These are phyloP conservation scores for Epiblema foenella DNA, from an alignment of 2,888 invertebrate species.

Conservation along the genomic window DNA sequence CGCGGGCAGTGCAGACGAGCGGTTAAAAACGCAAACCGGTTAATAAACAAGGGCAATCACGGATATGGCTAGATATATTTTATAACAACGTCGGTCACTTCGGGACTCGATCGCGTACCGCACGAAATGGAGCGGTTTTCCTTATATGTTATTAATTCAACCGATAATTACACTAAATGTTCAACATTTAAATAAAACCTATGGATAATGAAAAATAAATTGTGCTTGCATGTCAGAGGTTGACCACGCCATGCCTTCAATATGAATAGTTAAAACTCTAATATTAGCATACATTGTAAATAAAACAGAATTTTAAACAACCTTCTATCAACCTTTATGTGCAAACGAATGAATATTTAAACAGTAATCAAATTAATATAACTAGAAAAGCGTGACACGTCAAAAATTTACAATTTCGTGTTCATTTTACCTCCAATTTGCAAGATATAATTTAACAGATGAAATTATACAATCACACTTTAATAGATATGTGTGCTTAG, in stretches of 20 bases:
- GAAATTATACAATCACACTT: background rate
- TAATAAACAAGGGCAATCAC: too few relatives aligned
- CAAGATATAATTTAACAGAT: background rate
- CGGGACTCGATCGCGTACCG: background rate
- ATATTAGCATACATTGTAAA: conserved; percentile 21
- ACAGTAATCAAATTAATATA: conserved; percentile 19
- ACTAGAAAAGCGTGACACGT: conserved; percentile 14
- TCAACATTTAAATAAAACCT: conserved; percentile 6
- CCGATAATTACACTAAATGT: background rate
- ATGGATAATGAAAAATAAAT: conserved; percentile 16
- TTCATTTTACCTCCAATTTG: background rate
- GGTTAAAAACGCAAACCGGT: conserved; percentile 34
- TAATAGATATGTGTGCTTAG: background rate
- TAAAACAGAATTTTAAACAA: conserved; percentile 18
- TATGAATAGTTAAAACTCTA: conserved; percentile 29
- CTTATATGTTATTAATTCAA: conserved; percentile 6
- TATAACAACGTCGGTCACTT: too few relatives aligned
- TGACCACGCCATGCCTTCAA: conserved; percentile 5
- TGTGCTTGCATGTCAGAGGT: conserved; percentile 16
- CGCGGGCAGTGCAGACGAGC: conserved; percentile 48
- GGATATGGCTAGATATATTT: too few relatives aligned
- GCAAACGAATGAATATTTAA: conserved; percentile 19
- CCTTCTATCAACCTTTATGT: conserved; percentile 12
- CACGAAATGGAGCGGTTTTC: background rate
- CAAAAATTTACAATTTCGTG: background rate